phyloP scores from a whole-genome alignment of 2,888 invertebrate genomes.

The Rapana venosa region DNA sequence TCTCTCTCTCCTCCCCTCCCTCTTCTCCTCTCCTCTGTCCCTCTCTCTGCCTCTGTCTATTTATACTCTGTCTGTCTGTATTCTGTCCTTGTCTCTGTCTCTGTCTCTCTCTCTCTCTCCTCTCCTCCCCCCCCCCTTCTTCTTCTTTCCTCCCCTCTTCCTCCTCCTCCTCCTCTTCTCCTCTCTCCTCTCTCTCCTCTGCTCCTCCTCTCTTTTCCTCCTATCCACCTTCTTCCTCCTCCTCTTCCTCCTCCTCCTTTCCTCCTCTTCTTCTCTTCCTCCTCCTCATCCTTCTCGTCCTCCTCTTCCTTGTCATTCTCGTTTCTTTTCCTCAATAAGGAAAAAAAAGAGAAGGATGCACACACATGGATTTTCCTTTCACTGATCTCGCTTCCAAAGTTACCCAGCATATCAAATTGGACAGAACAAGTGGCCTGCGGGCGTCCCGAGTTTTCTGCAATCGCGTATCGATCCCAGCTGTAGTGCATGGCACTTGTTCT shows the following conservation, averaged over 20 bases:
- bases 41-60: neutral
- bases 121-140: too few relatives aligned
- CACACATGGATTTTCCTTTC: too few relatives aligned
- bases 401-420: too few relatives aligned
- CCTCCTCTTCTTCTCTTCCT: neutral
- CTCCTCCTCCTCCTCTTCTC: neutral
- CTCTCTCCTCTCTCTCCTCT: neutral
- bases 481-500: too few relatives aligned
- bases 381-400: too few relatives aligned
- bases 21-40: neutral
- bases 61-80: too few relatives aligned
- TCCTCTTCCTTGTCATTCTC: neutral
- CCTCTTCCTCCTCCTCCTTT: neutral
- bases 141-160: too few relatives aligned
- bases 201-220: neutral
- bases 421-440: too few relatives aligned
- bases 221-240: neutral
- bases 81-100: neutral
- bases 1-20: neutral
- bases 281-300: neutral
- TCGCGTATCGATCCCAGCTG: too few relatives aligned
- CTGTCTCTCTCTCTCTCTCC: neutral
- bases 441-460: too few relatives aligned
- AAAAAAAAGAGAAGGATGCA: too few relatives aligned
- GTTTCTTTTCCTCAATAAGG: neutral